Evolutionary conservation across 2,113 vertebrate species (phyloP).

Genomic region (Dermatemys mawii): DNA sequence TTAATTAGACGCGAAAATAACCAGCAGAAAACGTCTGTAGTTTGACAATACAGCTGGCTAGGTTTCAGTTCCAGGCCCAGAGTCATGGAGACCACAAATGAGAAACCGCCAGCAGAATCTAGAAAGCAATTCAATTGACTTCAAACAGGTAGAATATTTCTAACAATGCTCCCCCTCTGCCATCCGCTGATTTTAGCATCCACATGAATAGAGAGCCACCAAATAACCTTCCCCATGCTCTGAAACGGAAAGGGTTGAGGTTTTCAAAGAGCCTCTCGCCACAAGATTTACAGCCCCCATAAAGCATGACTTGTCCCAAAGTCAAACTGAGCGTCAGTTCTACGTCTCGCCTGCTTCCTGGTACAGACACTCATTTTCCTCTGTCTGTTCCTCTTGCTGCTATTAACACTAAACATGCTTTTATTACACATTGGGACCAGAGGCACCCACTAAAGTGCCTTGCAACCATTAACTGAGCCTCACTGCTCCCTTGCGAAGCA

Average conservation of each 20-base stretch:
- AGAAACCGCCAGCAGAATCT: background rate
- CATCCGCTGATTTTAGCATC: background rate
- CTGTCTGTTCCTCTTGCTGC: background rate
- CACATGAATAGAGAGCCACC: background rate
- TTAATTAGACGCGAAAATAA: background rate
- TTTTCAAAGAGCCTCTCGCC: background rate
- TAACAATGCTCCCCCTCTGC: background rate
- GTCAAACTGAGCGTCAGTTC: background rate
- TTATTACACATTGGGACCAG: slow-evolving; percentile 49
- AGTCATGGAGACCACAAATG: background rate
- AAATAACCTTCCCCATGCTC: background rate
- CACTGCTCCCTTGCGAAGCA: background rate
- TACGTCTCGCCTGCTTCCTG: slow-evolving; percentile 49
- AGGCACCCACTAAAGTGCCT: slow-evolving; percentile 20
- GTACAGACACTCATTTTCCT: slow-evolving; percentile 42
- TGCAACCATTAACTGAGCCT: slow-evolving; percentile 2
- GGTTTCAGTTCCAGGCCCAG: background rate
- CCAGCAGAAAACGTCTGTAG: background rate
- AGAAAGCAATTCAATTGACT: background rate
- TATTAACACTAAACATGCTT: slow-evolving; percentile 54
- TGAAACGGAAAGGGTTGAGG: background rate
- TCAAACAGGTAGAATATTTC: background rate
- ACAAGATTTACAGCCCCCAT: background rate
- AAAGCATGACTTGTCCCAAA: background rate
- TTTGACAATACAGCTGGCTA: background rate